These are phyloP conservation scores for Melolontha melolontha DNA, from an alignment of 2,888 invertebrate species.

Conservation along the genomic window DNA sequence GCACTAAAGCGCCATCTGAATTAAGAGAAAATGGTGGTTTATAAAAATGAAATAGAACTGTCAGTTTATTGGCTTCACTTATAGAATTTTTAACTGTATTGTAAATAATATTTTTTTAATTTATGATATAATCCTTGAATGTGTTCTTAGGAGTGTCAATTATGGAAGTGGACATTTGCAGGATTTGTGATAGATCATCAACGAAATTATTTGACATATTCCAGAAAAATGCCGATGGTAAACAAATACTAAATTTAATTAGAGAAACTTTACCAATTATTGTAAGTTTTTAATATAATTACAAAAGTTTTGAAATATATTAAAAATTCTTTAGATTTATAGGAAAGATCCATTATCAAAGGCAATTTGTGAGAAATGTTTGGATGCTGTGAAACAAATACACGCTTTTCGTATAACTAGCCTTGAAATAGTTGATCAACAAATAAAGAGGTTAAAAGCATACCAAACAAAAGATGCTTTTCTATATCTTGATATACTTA, in stretches of 20 bases:
- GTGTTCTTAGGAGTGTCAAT: conserved; percentile 33
- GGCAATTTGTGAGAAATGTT: conserved; percentile 61
- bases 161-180: conserved; percentile 55
- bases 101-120: conserved; percentile 33
- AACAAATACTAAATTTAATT: conserved; percentile 62
- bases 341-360: conserved; percentile 64
- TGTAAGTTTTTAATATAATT: conserved; percentile 56
- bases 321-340: conserved; percentile 57
- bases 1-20: conserved; percentile 35
- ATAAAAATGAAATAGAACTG: conserved; percentile 51
- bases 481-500: conserved; percentile 50
- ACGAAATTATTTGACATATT: conserved; percentile 62
- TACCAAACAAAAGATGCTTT: conserved; percentile 49
- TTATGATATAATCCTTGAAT: conserved; percentile 24
- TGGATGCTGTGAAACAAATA: conserved; percentile 56
- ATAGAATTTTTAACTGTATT: conserved; percentile 43
- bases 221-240: conserved; percentile 61
- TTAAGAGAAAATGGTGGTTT: conserved; percentile 56
- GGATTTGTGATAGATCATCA: conserved; percentile 60
- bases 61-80: conserved; percentile 56
- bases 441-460: conserved; percentile 54
- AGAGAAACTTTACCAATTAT: conserved; percentile 62
- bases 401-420: conserved; percentile 58
- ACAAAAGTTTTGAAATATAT: background rate
- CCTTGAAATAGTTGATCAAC: conserved; percentile 56